A percentile compares a stretch with the other conserved stretches of the same genome.
These are phyloP conservation scores for Gerosis bhagava DNA, from an alignment of 2,888 invertebrate species.

Conservation along the genomic window DNA sequence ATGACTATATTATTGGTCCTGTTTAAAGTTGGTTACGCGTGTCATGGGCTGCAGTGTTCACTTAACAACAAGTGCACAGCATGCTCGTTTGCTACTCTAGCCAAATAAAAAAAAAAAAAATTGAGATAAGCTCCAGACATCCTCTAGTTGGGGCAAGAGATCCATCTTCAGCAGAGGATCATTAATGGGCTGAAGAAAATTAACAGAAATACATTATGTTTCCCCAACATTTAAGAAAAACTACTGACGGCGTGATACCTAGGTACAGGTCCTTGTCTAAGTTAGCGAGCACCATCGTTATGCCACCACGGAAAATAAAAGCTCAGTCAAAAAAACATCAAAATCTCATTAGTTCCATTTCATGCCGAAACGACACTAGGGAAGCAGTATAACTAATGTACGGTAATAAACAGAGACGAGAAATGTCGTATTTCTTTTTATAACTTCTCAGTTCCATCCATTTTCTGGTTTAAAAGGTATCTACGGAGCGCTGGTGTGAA, in stretches of 20 bases:
- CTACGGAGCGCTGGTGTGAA: constrained; percentile 51
- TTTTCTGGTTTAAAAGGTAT: constrained; percentile 75
- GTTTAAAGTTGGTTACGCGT: no score
- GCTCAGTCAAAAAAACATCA: constrained; percentile 82
- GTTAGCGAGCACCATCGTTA: constrained; percentile 46
- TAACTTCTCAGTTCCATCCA: constrained; percentile 71
- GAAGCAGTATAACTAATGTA: constrained; percentile 82
- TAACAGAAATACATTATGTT: no score
- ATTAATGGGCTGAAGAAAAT: no score
- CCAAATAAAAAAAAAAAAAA: no score
- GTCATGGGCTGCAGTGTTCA: no score
- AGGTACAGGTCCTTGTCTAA: constrained; percentile 35
- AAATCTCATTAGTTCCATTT: constrained; percentile 82
- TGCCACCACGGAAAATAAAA: constrained; percentile 70
- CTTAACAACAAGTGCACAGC: no score
- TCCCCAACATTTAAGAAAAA: background rate
- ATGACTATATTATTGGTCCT: no score
- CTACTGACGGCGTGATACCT: constrained; percentile 4
- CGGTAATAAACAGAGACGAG: constrained; percentile 78
- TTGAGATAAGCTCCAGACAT: no score
- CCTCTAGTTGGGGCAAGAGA: no score
- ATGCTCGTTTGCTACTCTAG: no score
- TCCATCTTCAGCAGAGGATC: no score
- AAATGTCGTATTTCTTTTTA: constrained; percentile 80
- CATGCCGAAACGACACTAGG: constrained; percentile 80